Percentiles rank a stretch among this genome's conserved stretches.
Evolutionary conservation across 2,113 vertebrate genomes (phyloP).

Genomic region (Planiliza haematocheilus): DNA sequence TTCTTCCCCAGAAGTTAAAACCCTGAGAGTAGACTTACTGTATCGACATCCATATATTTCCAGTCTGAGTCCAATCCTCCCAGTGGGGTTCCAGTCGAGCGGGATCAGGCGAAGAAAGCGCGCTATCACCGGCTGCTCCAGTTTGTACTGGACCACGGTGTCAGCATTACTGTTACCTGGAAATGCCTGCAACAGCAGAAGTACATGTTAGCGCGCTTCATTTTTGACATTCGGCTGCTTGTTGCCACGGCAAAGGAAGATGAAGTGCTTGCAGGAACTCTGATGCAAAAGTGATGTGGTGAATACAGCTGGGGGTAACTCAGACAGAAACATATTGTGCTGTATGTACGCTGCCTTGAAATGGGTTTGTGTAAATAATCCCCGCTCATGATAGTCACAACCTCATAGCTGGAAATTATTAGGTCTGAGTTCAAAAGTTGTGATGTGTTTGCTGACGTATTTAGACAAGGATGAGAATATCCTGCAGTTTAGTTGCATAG

Average conservation of each 20-base stretch:
- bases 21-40: conserved; percentile 51
- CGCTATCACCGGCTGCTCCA: conserved; percentile 66
- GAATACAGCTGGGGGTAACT: background rate
- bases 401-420: no score
- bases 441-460: no score
- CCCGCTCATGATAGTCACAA: no score
- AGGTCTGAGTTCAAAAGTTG: no score
- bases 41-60: conserved; percentile 78
- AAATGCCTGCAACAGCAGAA: conserved; percentile 63
- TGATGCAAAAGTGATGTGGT: background rate
- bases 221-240: background rate
- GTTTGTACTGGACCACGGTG: conserved; percentile 77
- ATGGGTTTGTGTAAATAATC: no score
- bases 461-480: no score
- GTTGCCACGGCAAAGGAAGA: background rate
- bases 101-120: conserved; percentile 76
- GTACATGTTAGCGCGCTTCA: background rate
- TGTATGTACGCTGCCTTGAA: no score
- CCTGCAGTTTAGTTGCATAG: no score
- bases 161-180: conserved; percentile 79
- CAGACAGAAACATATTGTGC: background rate
- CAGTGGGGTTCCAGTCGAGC: conserved; percentile 77
- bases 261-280: background rate
- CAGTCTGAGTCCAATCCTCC: conserved; percentile 77
- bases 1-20: background rate